Evolutionary conservation across 2,888 invertebrate genomes (phyloP).

Genomic region (Pandemis corylana): DNA sequence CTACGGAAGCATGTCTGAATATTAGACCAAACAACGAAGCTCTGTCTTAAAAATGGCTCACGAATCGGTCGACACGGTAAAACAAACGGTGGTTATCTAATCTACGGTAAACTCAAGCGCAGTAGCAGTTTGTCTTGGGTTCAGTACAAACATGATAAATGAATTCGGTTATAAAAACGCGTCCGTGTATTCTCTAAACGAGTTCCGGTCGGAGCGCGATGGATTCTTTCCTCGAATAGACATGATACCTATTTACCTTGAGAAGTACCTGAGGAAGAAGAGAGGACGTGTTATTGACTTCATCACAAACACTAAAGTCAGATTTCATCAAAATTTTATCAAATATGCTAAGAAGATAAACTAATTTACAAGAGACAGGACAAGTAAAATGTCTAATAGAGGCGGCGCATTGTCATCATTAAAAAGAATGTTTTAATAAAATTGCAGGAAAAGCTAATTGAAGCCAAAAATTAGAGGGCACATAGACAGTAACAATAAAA

Average conservation of each 20-base stretch:
- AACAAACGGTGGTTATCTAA: constrained; percentile 82
- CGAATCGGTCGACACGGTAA: constrained; percentile 80
- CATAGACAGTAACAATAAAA: constrained; percentile 83
- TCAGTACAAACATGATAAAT: constrained; percentile 84
- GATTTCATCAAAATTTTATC: constrained; percentile 6
- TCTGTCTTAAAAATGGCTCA: constrained; percentile 78
- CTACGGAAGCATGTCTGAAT: constrained; percentile 66
- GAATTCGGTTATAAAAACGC: constrained; percentile 80
- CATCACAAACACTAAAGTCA: constrained; percentile 44
- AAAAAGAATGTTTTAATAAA: constrained; percentile 80
- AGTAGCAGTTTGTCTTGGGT: constrained; percentile 84
- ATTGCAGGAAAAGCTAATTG: constrained; percentile 77
- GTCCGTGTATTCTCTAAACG: constrained; percentile 79
- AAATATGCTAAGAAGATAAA: constrained; percentile 20
- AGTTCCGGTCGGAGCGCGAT: constrained; percentile 79
- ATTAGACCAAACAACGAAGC: constrained; percentile 74
- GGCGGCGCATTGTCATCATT: constrained; percentile 64
- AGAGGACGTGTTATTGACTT: constrained; percentile 77
- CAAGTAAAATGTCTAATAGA: constrained; percentile 34
- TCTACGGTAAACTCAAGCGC: constrained; percentile 82
- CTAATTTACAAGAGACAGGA: constrained; percentile 15
- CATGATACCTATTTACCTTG: constrained; percentile 84
- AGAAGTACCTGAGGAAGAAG: constrained; percentile 84
- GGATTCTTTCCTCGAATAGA: constrained; percentile 78
- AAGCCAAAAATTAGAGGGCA: constrained; percentile 83